phyloP scores from a whole-genome alignment of 2,888 invertebrate species.

The Embidobia sp. region DNA sequence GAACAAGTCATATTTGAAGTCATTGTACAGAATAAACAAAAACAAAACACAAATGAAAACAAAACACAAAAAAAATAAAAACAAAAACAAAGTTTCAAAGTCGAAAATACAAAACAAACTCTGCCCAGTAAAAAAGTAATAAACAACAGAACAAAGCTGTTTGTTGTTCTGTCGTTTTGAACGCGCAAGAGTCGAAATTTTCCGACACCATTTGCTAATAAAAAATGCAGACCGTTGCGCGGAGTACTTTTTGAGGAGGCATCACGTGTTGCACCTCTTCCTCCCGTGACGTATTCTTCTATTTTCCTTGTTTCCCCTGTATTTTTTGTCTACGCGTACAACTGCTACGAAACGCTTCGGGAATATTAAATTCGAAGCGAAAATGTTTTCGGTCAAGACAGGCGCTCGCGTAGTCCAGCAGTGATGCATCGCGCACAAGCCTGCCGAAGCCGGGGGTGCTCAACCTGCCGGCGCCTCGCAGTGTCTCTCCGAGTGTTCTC shows the following conservation, averaged over 20 bases:
- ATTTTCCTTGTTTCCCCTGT: conserved; percentile 9
- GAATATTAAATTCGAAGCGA: conserved; percentile 57
- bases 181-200: conserved; percentile 4
- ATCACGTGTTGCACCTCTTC: conserved; percentile 33
- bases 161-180: no score
- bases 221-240: conserved; percentile 43
- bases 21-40: background rate
- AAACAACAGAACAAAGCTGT: no score
- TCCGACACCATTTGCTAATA: conserved; percentile 14
- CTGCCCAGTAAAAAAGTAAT: no score
- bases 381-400: conserved; percentile 54
- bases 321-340: conserved; percentile 25
- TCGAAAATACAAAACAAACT: no score
- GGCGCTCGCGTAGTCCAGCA: conserved; percentile 18
- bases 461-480: no score
- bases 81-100: background rate
- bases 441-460: conserved; percentile 60
- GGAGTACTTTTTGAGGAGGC: conserved; percentile 45
- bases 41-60: background rate
- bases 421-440: conserved; percentile 65
- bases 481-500: no score
- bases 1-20: no score
- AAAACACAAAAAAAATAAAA: background rate
- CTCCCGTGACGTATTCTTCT: conserved; percentile 11
- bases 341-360: conserved; percentile 24